phyloP scores from a whole-genome alignment of 2,888 invertebrate species.

The Meta bourneti region DNA sequence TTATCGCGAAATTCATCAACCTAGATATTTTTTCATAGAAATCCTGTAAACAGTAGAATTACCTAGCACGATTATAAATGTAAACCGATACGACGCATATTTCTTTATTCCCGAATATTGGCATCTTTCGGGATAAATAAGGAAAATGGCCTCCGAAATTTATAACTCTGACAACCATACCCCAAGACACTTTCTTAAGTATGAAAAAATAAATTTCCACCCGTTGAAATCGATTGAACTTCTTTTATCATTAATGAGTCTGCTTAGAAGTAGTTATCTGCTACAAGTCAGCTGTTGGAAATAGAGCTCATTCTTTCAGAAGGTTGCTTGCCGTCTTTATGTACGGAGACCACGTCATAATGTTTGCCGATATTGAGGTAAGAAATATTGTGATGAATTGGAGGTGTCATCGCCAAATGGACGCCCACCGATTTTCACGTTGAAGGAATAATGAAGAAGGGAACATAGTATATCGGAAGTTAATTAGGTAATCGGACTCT shows the following conservation, averaged over 20 bases:
- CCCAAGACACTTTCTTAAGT: neutral
- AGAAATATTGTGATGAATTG: conserved; percentile 45
- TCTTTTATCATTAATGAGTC: conserved; percentile 42
- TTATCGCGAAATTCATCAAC: neutral
- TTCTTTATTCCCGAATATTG: conserved; percentile 10
- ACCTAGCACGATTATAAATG: neutral
- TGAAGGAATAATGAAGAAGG: conserved; percentile 23
- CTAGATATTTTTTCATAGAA: neutral
- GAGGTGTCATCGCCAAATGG: conserved; percentile 46
- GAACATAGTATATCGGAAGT: conserved; percentile 34
- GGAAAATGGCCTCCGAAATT: neutral
- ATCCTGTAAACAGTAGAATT: neutral
- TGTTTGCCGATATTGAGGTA: conserved; percentile 63
- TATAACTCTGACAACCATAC: neutral
- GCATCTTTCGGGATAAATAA: neutral
- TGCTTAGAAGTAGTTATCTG: conserved; percentile 29
- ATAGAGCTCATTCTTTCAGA: conserved; percentile 3
- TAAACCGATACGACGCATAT: conserved; percentile 14
- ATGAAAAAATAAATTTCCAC: conserved; percentile 4
- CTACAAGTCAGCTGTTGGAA: conserved; percentile 40
- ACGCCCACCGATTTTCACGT: conserved; percentile 33
- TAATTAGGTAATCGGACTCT: conserved; percentile 57
- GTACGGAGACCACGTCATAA: neutral
- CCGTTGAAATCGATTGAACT: conserved; percentile 16
- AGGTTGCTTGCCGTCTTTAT: neutral